A percentile compares a stretch with the other conserved stretches of the same genome.
Conservation (phyloP, 2,888 invertebrate genomes). For the Graphium colonna region DNA sequence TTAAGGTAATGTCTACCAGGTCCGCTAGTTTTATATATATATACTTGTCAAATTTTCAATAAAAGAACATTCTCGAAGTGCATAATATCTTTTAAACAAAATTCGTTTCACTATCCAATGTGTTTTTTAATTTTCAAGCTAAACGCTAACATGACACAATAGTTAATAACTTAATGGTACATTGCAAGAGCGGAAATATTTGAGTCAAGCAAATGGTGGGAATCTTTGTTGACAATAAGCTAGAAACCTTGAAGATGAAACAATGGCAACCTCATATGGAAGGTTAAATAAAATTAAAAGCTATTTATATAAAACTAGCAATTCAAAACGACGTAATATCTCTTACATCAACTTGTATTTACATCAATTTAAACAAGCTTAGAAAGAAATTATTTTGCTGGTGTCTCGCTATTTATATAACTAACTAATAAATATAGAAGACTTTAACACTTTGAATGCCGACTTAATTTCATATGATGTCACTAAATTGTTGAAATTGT, state of each 20-base stretch:
- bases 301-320: not conserved
- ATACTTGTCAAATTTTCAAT: too few species aligned
- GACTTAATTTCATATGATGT: not conserved
- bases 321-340: not conserved
- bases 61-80: too few species aligned
- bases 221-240: constrained; percentile 9
- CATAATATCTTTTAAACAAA: too few species aligned
- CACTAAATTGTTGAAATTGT: not conserved
- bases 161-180: constrained; percentile 1
- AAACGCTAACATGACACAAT: constrained; percentile 1
- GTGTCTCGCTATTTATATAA: too few species aligned
- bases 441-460: too few species aligned
- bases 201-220: constrained; percentile 5
- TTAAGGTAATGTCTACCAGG: too few species aligned
- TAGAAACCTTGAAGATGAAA: constrained; percentile 9
- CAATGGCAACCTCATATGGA: not conserved
- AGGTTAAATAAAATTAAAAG: not conserved
- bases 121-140: not conserved
- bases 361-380: not conserved
- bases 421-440: too few species aligned
- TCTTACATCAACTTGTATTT: too few species aligned
- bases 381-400: too few species aligned
- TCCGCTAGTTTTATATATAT: too few species aligned
- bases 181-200: constrained; percentile 5
- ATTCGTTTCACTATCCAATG: too few species aligned